phyloP scores from a whole-genome alignment of 2,888 invertebrate species.

The Tethea ocularis region DNA sequence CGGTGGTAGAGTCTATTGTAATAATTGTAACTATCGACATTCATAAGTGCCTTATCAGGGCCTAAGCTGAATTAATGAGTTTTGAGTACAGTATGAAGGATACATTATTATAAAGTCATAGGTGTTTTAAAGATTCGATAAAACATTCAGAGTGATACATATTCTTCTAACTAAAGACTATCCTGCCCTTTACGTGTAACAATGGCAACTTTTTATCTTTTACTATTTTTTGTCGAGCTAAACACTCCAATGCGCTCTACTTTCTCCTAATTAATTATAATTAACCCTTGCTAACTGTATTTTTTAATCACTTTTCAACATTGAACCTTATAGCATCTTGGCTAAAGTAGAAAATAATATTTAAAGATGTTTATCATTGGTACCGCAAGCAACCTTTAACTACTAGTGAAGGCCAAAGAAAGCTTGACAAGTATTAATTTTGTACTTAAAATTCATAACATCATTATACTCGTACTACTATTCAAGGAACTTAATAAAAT shows the following conservation, averaged over 20 bases:
- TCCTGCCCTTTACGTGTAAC: conserved; percentile 67
- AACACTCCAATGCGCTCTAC: conserved; percentile 49
- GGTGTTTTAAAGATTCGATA: background rate
- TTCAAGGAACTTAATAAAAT: background rate
- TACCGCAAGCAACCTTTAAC: conserved; percentile 10
- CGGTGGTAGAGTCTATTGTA: too few species aligned
- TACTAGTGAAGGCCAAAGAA: conserved; percentile 9
- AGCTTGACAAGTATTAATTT: background rate
- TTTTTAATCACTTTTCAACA: background rate
- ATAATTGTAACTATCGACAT: too few species aligned
- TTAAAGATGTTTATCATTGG: background rate
- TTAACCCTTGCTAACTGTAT: conserved; percentile 31
- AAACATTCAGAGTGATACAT: background rate
- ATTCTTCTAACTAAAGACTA: conserved; percentile 8
- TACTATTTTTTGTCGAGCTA: conserved; percentile 49
- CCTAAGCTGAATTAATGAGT: too few species aligned
- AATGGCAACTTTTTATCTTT: conserved; percentile 39
- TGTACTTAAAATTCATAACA: background rate
- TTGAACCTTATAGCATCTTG: background rate
- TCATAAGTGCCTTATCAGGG: too few species aligned
- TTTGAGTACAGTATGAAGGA: too few species aligned
- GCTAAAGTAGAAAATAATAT: background rate
- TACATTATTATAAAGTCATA: background rate
- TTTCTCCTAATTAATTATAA: conserved; percentile 68
- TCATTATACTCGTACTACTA: background rate